phyloP scores from a whole-genome alignment of 2,113 vertebrate genomes.

The Heterocephalus glaber region DNA sequence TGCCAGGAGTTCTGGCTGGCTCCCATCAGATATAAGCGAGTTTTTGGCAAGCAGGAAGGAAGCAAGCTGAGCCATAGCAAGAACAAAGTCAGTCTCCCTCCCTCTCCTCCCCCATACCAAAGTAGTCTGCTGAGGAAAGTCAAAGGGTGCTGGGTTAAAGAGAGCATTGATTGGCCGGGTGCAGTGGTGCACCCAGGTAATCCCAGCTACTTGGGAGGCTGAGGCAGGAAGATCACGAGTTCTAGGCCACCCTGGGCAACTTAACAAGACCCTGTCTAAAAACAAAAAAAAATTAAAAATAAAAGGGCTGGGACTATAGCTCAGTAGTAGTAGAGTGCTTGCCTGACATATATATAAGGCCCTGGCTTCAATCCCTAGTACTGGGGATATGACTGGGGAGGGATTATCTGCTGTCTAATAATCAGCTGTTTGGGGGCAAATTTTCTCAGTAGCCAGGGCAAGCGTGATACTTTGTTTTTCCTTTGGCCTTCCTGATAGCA shows the following conservation, averaged over 20 bases:
- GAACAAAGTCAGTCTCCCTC: neutral
- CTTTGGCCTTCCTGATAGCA: constrained; percentile 49
- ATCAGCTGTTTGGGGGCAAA: neutral
- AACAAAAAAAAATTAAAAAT: neutral
- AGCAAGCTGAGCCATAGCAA: constrained; percentile 34
- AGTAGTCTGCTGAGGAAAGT: neutral
- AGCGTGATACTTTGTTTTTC: constrained; percentile 19
- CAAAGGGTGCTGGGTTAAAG: neutral
- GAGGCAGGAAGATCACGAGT: neutral
- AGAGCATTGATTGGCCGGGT: neutral
- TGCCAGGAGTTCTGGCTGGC: constrained; percentile 45
- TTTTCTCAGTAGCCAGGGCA: neutral
- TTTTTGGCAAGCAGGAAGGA: constrained; percentile 54
- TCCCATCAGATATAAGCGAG: neutral
- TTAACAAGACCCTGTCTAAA: neutral
- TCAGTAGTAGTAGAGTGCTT: neutral
- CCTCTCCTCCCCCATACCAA: neutral
- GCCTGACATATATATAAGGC: neutral
- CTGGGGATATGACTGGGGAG: neutral
- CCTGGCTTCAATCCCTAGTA: neutral
- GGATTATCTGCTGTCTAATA: constrained; percentile 23
- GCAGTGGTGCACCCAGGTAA: neutral
- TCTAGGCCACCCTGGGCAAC: neutral
- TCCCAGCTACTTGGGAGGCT: neutral
- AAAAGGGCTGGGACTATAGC: neutral